These are phyloP conservation scores for Carapus acus DNA, from an alignment of 2,797 vertebrate genomes.

Conservation along the genomic window DNA sequence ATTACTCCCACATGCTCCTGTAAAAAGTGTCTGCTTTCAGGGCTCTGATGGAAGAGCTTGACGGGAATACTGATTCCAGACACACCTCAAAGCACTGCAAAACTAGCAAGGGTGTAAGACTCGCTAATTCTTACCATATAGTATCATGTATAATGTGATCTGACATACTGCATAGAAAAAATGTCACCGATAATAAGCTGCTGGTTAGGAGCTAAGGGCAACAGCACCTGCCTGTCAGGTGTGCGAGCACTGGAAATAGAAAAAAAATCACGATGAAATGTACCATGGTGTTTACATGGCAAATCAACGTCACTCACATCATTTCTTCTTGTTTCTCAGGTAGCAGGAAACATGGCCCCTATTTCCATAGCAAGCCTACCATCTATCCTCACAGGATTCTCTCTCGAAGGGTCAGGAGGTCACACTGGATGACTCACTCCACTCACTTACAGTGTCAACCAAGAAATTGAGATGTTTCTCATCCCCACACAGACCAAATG, in stretches of 20 bases:
- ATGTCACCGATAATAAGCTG: constrained; percentile 25
- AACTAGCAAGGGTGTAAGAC: constrained; percentile 42
- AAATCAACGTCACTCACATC: too few species aligned
- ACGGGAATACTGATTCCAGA: constrained; percentile 53
- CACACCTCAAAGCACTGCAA: constrained; percentile 38
- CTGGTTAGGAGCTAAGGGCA: constrained; percentile 13
- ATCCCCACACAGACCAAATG: too few species aligned
- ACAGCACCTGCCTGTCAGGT: neutral
- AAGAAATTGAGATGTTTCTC: too few species aligned
- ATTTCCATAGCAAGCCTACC: too few species aligned
- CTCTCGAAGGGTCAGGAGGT: too few species aligned
- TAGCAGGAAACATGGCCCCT: too few species aligned
- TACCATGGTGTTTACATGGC: too few species aligned
- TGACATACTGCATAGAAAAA: constrained; percentile 33
- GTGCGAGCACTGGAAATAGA: neutral
- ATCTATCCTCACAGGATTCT: too few species aligned
- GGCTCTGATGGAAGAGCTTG: constrained; percentile 27
- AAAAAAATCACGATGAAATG: neutral
- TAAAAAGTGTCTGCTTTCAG: constrained; percentile 10
- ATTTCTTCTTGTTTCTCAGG: too few species aligned
- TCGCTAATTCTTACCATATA: constrained; percentile 54
- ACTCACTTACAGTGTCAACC: too few species aligned
- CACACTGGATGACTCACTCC: too few species aligned
- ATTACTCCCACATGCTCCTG: neutral
- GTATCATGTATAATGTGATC: constrained; percentile 42